Conservation (phyloP, 2,888 invertebrate genomes). For the Dynastes grantii region DNA sequence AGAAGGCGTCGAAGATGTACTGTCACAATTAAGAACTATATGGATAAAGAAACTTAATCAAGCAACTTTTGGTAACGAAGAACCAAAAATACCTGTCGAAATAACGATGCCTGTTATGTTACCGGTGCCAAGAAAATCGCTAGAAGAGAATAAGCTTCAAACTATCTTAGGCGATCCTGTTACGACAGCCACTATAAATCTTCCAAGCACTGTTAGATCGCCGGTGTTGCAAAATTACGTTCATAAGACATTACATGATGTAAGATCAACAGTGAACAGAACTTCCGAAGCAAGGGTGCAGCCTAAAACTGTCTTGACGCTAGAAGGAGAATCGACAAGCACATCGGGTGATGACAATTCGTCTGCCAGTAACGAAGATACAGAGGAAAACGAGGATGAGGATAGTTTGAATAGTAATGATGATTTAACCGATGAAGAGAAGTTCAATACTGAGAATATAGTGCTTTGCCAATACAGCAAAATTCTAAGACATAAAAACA, state of each 20-base stretch:
- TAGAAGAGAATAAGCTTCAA: not conserved
- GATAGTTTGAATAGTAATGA: slow-evolving; percentile 46
- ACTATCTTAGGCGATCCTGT: slow-evolving; percentile 1
- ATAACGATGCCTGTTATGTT: slow-evolving; percentile 15
- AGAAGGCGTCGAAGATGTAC: slow-evolving; percentile 42
- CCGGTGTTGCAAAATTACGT: slow-evolving; percentile 13
- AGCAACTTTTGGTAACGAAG: not conserved
- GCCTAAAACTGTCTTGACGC: not conserved
- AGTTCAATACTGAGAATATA: slow-evolving; percentile 44
- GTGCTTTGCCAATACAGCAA: slow-evolving; percentile 42
- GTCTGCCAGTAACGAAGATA: slow-evolving; percentile 39
- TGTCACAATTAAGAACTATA: slow-evolving; percentile 19
- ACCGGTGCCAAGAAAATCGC: not conserved
- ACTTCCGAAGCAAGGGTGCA: not conserved
- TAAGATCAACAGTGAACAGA: not conserved
- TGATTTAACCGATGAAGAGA: slow-evolving; percentile 41
- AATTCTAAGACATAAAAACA: slow-evolving; percentile 37
- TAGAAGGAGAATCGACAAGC: slow-evolving; percentile 17
- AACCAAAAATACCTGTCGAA: not conserved
- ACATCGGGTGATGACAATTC: slow-evolving; percentile 9
- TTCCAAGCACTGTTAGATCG: slow-evolving; percentile 26
- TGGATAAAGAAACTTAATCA: slow-evolving; percentile 47
- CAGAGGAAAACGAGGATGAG: slow-evolving; percentile 27
- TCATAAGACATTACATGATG: slow-evolving; percentile 1
- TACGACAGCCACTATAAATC: slow-evolving; percentile 14